Evolutionary conservation across 2,888 invertebrate species (phyloP), one percentile per base, ranked within the genome.

Genomic region (Carcina quercana): DNA sequence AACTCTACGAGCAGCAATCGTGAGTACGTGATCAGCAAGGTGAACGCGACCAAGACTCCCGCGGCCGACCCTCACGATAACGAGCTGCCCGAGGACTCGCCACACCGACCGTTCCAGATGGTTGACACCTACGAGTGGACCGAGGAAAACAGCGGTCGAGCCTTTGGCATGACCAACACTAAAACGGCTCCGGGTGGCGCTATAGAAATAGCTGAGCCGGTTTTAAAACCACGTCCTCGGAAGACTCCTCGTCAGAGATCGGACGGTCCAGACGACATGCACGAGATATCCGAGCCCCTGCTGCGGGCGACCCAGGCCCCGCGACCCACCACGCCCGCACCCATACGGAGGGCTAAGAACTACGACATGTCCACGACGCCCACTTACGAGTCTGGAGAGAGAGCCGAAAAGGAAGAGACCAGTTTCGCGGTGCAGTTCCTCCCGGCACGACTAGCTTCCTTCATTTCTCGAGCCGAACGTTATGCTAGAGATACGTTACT

Each of bases 391-490:
- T 56, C 61, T 13, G 65, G 69, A 35, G 69, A 70, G 35, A 58
- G 62, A 33, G 64, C 51, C 1, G 80, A 66, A 47, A 82, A 64
- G 46, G 75, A 67, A 40, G 72, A 75, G 37, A 40, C 66, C 4
- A 68, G 82, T 35, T 83, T 88, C 34, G 92, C 91, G 0, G 92
- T 94, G 0, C 94, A 95, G 61, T 88, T 93, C 53, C 73, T 95
- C 25, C 94, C 94, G 0, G 90, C 92, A 42, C 85, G 92, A 17
- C 68, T 94, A 2, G 92, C 92, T 1, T 90, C 91, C 3, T 88
- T 95, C 65, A 87, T 95, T 27, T 91, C 93, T 21, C 89, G 93
- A 47, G 94, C 94, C 0, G 94, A 94, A 56, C 86, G 89, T 28
- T 94, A 94, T 62, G 93, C 94, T 0, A 85, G 92, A 31, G 91